Evolutionary conservation across 2,888 invertebrate genomes (phyloP), one percentile per base, ranked within the genome.

Genomic region (Plebejus melissa): DNA sequence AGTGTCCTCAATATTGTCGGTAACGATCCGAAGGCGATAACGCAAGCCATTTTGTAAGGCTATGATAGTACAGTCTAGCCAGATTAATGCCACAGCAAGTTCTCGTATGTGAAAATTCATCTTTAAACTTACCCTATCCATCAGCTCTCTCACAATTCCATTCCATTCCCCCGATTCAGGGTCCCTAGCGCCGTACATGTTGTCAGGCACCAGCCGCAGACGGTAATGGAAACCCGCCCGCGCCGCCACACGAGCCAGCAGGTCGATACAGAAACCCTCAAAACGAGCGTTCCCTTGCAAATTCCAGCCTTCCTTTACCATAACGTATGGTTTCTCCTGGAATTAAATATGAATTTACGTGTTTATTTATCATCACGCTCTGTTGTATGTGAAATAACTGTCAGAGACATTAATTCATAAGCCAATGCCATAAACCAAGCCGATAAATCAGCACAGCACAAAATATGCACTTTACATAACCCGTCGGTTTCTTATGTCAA

Each of bases 241-340:
- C 0, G 95, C 94, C 1, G 98, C 97, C 74, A 98, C 97, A 82
- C 96, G 95, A 80, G 97, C 96, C 58, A 98, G 94, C 76, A 98
- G 92, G 88, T 98, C 98, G 82, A 98, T 97, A 89, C 98, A 98
- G 94, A 98, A 98, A 0, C 98, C 98, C 82, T 98, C 98, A 87
- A 96, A 98, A 36, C 97, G 94, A 1, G 97, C 96, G 87, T 98
- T 98, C 3, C 98, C 98, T 69, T 97, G 97, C 6, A 97, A 93
- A 87, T 97, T 98, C 88, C 95, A 96, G 77, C 97, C 97, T 78
- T 96, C 96, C 82, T 96, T 97, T 74, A 98, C 96, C 98, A 98
- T 98, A 4, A 98, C 98, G 89, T 98, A 98, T 0, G 98, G 98
- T 80, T 96, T 96, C 84, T 98, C 98, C 98, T 98, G 89, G 0